Base-by-base conservation (phyloP, 1,140 invertebrate genomes). In the Drosophila nigromelanica region DNA sequence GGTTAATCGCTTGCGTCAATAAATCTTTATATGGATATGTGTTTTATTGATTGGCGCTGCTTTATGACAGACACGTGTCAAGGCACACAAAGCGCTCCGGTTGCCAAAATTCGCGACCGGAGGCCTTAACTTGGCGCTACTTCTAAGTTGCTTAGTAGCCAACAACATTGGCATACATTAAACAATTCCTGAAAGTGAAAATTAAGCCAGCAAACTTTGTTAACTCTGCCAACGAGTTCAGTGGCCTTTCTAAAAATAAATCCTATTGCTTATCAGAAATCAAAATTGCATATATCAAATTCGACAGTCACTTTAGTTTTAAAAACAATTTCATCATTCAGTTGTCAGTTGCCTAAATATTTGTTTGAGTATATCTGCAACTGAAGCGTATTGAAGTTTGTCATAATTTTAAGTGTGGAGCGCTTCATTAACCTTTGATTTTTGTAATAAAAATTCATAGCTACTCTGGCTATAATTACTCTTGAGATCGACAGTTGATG, bases 31-130 rank as follows among this genome's bases (percentile, higher is more conserved):
- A 78, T 69, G 82, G 82, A 55, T 89, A 82, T 89, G 76, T 87
- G 63, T 87, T 86, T 87, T 86, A 87, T 87, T 78, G 79, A 82
- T 87, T 89, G 55, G 48, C 68, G 47, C 45, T 62, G 70, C 75
- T 89, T 86, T 86, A 86, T 86, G 82, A 70, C 78, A 50, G 60
- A 43, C 82, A 89, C 82, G 82, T 87, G 82, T 58, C 82, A 68
- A 47, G 52, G 72, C 58, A 76, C 67, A 66, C 72, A 87, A 87
- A 87, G 64, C 69, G 63, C 51, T 48, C 33, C 33, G 27, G 33
- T 21, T 59, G 48, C 62, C 62, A 59, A 72, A 64, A 59, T 42
- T 14, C 18, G 11, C n/a, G 18, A 18, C 14, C 12, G 35, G 24
- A 1, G 10, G 35, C 33, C 14, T 35, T 3, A 52, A 42, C 30